Evolutionary conservation across 2,797 vertebrate species (phyloP).

Genomic region (Labroides dimidiatus): DNA sequence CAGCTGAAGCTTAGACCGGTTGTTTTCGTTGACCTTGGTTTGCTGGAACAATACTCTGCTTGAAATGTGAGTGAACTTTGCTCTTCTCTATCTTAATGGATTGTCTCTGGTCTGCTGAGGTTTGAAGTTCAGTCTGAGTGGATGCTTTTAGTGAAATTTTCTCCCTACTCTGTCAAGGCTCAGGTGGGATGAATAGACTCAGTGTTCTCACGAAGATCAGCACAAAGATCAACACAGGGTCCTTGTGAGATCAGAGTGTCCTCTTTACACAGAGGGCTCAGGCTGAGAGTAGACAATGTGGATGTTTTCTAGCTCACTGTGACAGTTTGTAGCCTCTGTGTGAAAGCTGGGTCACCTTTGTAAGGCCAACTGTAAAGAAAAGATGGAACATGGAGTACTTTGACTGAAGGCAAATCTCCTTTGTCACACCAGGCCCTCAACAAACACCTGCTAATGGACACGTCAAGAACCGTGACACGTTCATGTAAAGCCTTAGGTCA

Average conservation of each 20-base stretch:
- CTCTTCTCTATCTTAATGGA: not conserved
- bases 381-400: slow-evolving; percentile 4
- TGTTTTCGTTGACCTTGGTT: slow-evolving; percentile 51
- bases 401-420: not conserved
- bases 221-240: slow-evolving; percentile 13
- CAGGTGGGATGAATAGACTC: slow-evolving; percentile 22
- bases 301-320: not conserved
- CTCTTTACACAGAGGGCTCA: slow-evolving; percentile 9
- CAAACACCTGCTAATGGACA: slow-evolving; percentile 8
- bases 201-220: slow-evolving; percentile 20
- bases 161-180: slow-evolving; percentile 8
- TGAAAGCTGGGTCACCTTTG: not conserved
- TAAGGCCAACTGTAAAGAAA: not conserved
- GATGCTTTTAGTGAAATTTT: slow-evolving; percentile 5
- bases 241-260: not conserved
- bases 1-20: slow-evolving; percentile 53
- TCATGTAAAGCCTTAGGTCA: slow-evolving; percentile 2
- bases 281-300: not conserved
- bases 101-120: not conserved
- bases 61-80: not conserved
- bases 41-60: not conserved
- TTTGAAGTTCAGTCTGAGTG: not conserved
- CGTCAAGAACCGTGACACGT: not conserved
- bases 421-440: not conserved
- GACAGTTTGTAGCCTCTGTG: slow-evolving; percentile 5